Evolutionary conservation across 2,797 vertebrate genomes (phyloP), one percentile per base, ranked within the genome.

Genomic region (Miichthys miiuy): DNA sequence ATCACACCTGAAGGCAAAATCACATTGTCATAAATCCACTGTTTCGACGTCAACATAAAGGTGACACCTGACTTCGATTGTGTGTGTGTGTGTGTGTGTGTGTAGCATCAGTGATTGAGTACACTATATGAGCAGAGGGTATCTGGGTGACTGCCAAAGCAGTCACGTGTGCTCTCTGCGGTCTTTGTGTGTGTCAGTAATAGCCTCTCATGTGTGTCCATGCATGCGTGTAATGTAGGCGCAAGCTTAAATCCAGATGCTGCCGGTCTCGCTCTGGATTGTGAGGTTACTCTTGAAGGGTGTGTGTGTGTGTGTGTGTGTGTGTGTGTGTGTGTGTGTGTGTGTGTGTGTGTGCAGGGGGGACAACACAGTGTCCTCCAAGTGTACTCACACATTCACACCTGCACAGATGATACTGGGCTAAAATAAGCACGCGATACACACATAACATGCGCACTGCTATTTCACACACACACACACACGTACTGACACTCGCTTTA

Each of bases 101-200:
- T 48, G 68, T 50, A 14, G 80, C 42, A 0, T 68, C 60, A 47
- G 70, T 74, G 83, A 74, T 38, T 54, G 69, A 68, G 56, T 62
- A 47, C 41, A 77, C 54, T 52, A 60, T 76, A 47, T 52, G 72
- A 79, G 54, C 17, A 82, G 52, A 78, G 80, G 75, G 68, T 77
- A 74, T 67, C 67, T 87, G 83, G 75, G 60, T 54, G 51, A 78
- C 70, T 71, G 80, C 79, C 85, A 75, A 75, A 80, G 54, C 42
- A 73, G 70, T 84, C 88, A 89, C 64, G 44, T 88, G 79, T 50
- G 54, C 77, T 48, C 77, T 48, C 75, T 77, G 85, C 77, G 0
- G 78, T 73, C 65, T 78, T 18, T 70, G 62, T 54, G 41, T 68
- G 50, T 75, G 46, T 74, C 48, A 27, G 54, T 71, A 71, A 73